These are phyloP conservation scores for Lottia gigantea DNA, from an alignment of 2,888 invertebrate species.

Conservation along the genomic window DNA sequence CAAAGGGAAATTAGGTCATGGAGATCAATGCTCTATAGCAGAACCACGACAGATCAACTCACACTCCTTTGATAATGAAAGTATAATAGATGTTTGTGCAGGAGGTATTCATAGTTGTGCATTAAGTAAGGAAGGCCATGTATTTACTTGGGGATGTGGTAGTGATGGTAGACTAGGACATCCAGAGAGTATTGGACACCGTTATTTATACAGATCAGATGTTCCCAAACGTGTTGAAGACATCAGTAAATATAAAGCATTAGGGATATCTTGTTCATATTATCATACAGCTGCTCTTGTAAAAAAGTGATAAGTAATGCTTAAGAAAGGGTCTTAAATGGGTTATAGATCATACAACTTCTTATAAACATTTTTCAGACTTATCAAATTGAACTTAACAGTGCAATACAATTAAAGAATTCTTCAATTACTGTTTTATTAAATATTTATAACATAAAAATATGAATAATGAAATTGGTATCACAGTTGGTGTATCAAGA, in stretches of 20 bases:
- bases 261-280: conserved; percentile 42
- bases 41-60: conserved; percentile 34
- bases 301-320: not conserved
- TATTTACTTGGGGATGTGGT: conserved; percentile 55
- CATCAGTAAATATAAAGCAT: conserved; percentile 17
- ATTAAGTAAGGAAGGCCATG: conserved; percentile 39
- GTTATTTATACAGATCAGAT: conserved; percentile 50
- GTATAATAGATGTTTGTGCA: conserved; percentile 37
- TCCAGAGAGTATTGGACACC: conserved; percentile 50
- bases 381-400: no score
- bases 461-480: no score
- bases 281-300: conserved; percentile 46
- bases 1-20: conserved; percentile 52
- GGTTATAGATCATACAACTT: no score
- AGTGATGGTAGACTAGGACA: conserved; percentile 53
- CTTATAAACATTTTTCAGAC: no score
- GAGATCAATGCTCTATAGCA: conserved; percentile 32
- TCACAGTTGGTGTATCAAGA: no score
- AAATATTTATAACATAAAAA: no score
- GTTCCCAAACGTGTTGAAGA: conserved; percentile 41
- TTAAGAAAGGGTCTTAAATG: no score
- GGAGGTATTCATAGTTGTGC: conserved; percentile 53
- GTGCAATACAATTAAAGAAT: no score
- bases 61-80: conserved; percentile 37
- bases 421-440: no score